Evolutionary conservation across 1,140 invertebrate genomes (phyloP).

Genomic region (Holcopasites calliopsidis): DNA sequence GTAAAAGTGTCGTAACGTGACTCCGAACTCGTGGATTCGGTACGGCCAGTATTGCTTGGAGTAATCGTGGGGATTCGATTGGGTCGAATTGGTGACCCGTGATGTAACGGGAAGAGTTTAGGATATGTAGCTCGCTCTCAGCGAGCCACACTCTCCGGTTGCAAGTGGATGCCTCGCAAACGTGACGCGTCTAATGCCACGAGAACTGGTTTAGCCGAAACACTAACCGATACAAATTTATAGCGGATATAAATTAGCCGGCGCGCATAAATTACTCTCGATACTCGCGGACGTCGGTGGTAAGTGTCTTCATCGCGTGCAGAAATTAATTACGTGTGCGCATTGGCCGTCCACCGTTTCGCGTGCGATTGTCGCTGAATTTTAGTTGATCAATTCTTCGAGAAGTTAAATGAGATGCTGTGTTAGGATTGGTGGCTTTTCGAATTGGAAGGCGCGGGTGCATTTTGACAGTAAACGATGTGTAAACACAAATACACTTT

Average conservation of each 20-base stretch:
- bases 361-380: neutral
- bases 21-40: neutral
- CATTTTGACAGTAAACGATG: too few species aligned
- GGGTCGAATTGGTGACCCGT: neutral
- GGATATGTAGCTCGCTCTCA: neutral
- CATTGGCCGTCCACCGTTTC: neutral
- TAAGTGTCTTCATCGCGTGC: neutral
- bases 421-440: neutral
- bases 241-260: neutral
- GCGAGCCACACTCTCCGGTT: neutral
- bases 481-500: too few species aligned
- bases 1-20: neutral
- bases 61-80: neutral
- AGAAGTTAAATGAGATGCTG: neutral
- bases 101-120: slow-evolving; percentile 11
- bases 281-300: neutral
- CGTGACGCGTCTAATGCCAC: neutral
- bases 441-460: too few species aligned
- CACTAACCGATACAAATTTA: slow-evolving; percentile 8
- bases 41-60: neutral
- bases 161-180: neutral
- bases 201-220: slow-evolving; percentile 10
- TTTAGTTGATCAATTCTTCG: neutral
- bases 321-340: neutral
- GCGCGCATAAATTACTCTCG: neutral